A percentile compares a stretch with the other conserved stretches of the same genome.
Conservation (phyloP, 2,113 vertebrate species). For the Calonectris borealis region DNA sequence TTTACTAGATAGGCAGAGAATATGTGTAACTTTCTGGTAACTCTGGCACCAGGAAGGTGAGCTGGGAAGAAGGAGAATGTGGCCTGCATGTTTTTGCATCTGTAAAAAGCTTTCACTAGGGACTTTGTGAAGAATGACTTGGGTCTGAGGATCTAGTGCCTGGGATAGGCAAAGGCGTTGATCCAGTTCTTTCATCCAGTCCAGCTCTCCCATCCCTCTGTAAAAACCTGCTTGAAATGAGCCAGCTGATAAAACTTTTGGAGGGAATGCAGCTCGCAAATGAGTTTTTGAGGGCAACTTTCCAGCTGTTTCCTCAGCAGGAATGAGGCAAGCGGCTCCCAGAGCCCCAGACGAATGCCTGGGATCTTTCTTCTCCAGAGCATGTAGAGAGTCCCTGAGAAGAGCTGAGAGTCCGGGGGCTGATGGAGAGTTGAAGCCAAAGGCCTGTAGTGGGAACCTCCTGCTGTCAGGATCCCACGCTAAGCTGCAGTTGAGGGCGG, state of each 20-base stretch:
- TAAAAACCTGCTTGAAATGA: constrained; percentile 34
- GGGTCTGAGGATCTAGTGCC: not conserved
- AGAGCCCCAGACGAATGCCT: constrained; percentile 42
- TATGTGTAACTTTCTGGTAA: not conserved
- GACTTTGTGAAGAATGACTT: not conserved
- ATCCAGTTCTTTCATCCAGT: not conserved
- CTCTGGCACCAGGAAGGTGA: not conserved
- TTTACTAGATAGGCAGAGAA: not conserved
- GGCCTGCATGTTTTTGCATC: not conserved
- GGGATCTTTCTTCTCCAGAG: constrained; percentile 26
- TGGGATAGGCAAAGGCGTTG: not conserved
- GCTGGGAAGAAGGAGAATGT: not conserved
- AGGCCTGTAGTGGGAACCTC: constrained; percentile 55
- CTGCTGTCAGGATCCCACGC: constrained; percentile 61
- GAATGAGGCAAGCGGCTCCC: constrained; percentile 17
- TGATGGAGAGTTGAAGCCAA: constrained; percentile 25
- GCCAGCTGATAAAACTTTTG: constrained; percentile 37
- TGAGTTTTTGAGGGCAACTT: constrained; percentile 42
- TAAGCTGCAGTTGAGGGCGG: not conserved
- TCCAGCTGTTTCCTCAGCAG: constrained; percentile 48
- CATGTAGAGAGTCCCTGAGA: constrained; percentile 14
- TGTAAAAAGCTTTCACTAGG: not conserved
- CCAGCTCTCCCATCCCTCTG: not conserved
- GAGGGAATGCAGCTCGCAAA: not conserved
- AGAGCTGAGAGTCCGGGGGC: not conserved